These are phyloP conservation scores for Atta cephalotes DNA, from an alignment of 1,140 invertebrate genomes.

Conservation along the genomic window DNA sequence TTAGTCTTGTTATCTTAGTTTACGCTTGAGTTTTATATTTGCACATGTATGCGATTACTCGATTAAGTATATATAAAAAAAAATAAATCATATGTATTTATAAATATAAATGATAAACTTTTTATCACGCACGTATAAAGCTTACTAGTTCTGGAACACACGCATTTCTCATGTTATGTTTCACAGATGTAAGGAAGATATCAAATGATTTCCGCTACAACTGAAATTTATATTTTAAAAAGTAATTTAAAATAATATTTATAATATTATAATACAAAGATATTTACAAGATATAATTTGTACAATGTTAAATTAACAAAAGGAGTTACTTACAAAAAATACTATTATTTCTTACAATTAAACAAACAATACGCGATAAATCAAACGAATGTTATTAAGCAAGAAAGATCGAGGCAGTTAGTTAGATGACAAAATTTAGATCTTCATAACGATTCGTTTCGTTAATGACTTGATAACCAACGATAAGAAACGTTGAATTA, in stretches of 20 bases:
- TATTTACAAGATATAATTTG: neutral
- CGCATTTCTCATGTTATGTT: neutral
- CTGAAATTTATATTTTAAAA: neutral
- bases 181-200: neutral
- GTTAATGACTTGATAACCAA: constrained; percentile 30
- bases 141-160: neutral
- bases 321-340: neutral
- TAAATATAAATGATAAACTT: neutral
- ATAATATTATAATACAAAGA: neutral
- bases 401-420: constrained; percentile 18
- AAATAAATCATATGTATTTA: neutral
- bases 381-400: neutral
- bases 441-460: neutral
- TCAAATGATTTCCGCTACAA: too few species aligned
- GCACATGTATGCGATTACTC: neutral
- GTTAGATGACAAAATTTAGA: constrained; percentile 35
- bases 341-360: neutral
- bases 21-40: neutral
- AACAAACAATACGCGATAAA: neutral
- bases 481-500: constrained; percentile 37
- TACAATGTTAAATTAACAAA: neutral
- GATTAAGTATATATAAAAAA: neutral
- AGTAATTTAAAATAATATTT: constrained; percentile 4
- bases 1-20: constrained; percentile 1
- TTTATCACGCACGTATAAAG: neutral